Percentiles rank a stretch among this genome's conserved stretches.
Evolutionary conservation across 2,888 invertebrate species (phyloP).

Genomic region (Prosopocoilus inquinatus): DNA sequence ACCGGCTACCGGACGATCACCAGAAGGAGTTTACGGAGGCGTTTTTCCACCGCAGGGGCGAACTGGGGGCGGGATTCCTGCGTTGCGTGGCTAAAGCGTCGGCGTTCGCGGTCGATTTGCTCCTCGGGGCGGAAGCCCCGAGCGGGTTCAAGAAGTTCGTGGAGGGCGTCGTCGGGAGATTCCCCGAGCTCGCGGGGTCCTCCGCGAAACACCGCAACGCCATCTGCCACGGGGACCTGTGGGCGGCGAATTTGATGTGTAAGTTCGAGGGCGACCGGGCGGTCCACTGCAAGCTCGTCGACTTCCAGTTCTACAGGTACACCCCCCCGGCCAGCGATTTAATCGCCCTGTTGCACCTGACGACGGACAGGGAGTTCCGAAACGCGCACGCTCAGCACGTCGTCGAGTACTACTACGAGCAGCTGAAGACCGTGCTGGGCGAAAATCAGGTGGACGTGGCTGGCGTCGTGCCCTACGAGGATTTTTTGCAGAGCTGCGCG

Average conservation of each 20-base stretch:
- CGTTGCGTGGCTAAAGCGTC: no score
- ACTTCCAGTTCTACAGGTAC: conserved; percentile 33
- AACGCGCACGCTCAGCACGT: conserved; percentile 18
- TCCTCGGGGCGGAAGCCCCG: conserved; percentile 11
- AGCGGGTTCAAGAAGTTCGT: conserved; percentile 21
- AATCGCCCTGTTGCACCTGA: conserved; percentile 29
- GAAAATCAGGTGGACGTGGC: conserved; percentile 20
- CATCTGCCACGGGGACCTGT: conserved; percentile 51
- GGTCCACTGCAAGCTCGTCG: conserved; percentile 32
- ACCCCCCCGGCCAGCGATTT: conserved; percentile 35
- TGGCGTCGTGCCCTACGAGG: conserved; percentile 21
- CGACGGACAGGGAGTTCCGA: conserved; percentile 26
- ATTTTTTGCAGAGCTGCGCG: conserved; percentile 30
- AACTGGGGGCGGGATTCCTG: conserved; percentile 18
- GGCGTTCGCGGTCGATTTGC: conserved; percentile 19
- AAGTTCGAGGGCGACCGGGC: conserved; percentile 24
- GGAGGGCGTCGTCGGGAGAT: conserved; percentile 17
- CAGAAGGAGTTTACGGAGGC: conserved; percentile 43
- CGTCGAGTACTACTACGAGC: conserved; percentile 26
- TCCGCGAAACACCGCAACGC: conserved; percentile 47
- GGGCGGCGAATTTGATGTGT: conserved; percentile 53
- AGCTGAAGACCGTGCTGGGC: conserved; percentile 20
- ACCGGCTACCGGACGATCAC: conserved; percentile 31
- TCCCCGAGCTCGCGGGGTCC: conserved; percentile 30
- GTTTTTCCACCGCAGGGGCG: conserved; percentile 43